Evolutionary conservation across 64 coral and sea anemone genomes (phyloP).

Genomic region (Pachyseris speciosa): DNA sequence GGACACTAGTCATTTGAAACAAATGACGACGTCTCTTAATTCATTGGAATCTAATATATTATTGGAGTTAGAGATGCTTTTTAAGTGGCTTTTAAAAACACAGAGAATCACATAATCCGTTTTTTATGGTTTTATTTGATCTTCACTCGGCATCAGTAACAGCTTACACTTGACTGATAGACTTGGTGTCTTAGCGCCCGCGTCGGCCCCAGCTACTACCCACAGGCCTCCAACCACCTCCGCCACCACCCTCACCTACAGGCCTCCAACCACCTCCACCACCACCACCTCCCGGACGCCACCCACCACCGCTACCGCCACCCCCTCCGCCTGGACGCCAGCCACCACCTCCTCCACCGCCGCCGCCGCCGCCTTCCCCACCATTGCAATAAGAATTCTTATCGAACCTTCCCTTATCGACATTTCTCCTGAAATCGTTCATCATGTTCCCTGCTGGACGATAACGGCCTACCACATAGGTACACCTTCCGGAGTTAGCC

Average conservation of each 20-base stretch:
- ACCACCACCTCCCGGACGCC: not conserved
- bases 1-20: no score
- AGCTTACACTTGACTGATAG: no score
- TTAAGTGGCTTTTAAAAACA: no score
- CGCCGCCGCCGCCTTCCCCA: not conserved
- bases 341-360: not conserved
- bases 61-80: no score
- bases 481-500: constrained; percentile 57
- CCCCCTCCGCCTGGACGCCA: not conserved
- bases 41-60: no score
- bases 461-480: constrained; percentile 84
- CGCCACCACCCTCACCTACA: not conserved
- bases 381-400: constrained; percentile 52
- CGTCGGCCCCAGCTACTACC: constrained; percentile 14
- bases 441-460: constrained; percentile 83
- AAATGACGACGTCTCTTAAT: no score
- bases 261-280: constrained; percentile 10
- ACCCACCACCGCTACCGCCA: not conserved
- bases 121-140: no score
- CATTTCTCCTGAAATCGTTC: constrained; percentile 64
- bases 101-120: no score
- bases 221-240: constrained; percentile 28
- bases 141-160: no score
- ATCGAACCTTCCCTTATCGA: constrained; percentile 72
- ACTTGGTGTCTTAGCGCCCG: not conserved